phyloP scores from a whole-genome alignment of 2,113 vertebrate genomes.

The Ploceus nigricollis region DNA sequence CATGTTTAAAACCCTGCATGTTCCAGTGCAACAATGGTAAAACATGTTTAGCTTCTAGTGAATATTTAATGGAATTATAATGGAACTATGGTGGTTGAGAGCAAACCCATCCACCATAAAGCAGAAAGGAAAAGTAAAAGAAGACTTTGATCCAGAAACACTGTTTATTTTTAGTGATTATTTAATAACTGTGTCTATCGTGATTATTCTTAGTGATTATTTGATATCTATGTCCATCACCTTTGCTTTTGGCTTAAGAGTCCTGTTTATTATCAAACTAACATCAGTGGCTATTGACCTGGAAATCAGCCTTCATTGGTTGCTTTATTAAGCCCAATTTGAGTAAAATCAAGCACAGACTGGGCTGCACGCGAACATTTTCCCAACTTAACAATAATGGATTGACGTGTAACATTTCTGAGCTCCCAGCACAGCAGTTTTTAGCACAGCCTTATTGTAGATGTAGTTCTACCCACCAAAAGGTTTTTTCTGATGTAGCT shows the following conservation, averaged over 20 bases:
- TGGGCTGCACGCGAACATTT: fast-evolving
- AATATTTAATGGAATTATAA: neutral
- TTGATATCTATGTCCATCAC: neutral
- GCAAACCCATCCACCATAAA: neutral
- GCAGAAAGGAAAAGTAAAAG: neutral
- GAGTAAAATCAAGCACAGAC: neutral
- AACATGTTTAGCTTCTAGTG: neutral
- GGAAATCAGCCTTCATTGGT: neutral
- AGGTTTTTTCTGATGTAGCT: neutral
- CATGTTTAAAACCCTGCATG: neutral
- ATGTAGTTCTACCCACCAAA: neutral
- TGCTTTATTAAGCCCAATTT: neutral
- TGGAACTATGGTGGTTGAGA: neutral
- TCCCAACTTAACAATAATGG: neutral
- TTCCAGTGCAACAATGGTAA: neutral
- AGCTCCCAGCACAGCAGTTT: neutral
- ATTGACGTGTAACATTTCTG: neutral
- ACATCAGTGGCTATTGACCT: neutral
- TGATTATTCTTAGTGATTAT: neutral
- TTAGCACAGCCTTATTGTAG: neutral
- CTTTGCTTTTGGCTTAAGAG: neutral
- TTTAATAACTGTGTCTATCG: neutral
- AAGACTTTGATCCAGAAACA: neutral
- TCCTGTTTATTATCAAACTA: neutral
- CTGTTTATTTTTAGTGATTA: neutral